Evolutionary conservation across 2,113 vertebrate species (phyloP), one percentile per base, ranked within the genome.

Genomic region (Cebus imitator): DNA sequence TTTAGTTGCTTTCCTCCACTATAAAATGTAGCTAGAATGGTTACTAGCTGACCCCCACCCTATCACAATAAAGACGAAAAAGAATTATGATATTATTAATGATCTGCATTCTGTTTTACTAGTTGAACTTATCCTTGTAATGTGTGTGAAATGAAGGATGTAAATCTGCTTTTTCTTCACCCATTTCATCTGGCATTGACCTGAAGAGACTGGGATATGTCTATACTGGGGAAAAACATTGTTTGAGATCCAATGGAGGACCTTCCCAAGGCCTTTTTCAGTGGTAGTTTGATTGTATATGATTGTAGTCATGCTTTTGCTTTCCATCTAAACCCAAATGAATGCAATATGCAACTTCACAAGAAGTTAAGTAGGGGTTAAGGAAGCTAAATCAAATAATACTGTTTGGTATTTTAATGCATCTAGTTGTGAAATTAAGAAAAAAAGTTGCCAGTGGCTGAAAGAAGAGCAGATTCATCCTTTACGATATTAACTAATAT

Each of bases 1-100:
- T 79, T 89, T 75, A 73, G 32, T 87, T 75, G 48, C 50, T n/a
- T 96, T 89, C n/a, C 35, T 96, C 78, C 27, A 87, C 37, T 94
- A 14, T 52, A 88, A 75, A 68, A 40, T 73, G 40, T 89, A 61
- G n/a, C 17, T 86, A 32, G 23, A 78, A 66, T 68, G 6, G 12
- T 68, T 87, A 35, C 35, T 79, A 55, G 17, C 18, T 72, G 11
- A 8, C 12, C 43, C 4, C 43, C 6, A 87, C 25, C 2, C 16
- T 25, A 79, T 8, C 2, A 8, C 48, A 68, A n/a, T 84, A n/a
- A 55, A 55, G 88, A 75, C 84, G 32, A 43, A 80, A 83, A 83
- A 87, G 30, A 95, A 90, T 27, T 73, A 30, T 23, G 17, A 13
- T 55, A 14, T 55, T 64, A 35, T 75, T 75, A 75, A 37, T 75